Conservation (phyloP, 2,113 vertebrate species). For the Sturnira hondurensis region DNA sequence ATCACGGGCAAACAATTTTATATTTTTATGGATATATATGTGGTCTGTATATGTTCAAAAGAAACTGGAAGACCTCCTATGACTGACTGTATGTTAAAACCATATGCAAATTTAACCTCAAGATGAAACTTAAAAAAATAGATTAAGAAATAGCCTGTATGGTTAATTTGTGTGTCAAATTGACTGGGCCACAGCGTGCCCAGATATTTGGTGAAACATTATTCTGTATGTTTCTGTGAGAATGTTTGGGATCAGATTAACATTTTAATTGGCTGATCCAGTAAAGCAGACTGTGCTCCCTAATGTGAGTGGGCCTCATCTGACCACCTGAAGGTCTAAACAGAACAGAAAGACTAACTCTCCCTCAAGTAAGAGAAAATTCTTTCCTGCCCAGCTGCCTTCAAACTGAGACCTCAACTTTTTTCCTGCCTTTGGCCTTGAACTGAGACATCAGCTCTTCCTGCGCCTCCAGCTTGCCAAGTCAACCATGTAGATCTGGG, state of each 20-base stretch:
- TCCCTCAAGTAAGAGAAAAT: background rate
- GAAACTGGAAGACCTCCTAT: background rate
- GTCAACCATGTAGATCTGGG: background rate
- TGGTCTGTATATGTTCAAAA: background rate
- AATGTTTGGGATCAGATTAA: background rate
- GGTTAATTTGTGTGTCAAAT: background rate
- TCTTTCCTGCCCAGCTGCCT: background rate
- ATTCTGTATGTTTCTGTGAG: background rate
- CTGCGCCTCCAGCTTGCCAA: background rate
- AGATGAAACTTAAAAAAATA: background rate
- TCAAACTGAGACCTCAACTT: background rate
- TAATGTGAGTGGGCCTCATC: background rate
- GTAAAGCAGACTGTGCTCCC: background rate
- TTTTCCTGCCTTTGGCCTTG: background rate
- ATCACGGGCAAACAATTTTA: background rate
- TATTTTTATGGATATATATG: background rate
- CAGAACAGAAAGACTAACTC: background rate
- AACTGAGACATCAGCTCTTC: background rate
- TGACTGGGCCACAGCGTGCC: background rate
- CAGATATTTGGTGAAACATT: background rate
- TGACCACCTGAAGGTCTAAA: background rate
- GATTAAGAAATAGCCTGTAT: background rate
- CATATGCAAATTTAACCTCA: background rate
- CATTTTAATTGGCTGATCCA: background rate
- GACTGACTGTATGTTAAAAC: background rate